These are phyloP conservation scores for Tricholauxania praeusta DNA, from an alignment of 2,888 invertebrate species.

Conservation along the genomic window DNA sequence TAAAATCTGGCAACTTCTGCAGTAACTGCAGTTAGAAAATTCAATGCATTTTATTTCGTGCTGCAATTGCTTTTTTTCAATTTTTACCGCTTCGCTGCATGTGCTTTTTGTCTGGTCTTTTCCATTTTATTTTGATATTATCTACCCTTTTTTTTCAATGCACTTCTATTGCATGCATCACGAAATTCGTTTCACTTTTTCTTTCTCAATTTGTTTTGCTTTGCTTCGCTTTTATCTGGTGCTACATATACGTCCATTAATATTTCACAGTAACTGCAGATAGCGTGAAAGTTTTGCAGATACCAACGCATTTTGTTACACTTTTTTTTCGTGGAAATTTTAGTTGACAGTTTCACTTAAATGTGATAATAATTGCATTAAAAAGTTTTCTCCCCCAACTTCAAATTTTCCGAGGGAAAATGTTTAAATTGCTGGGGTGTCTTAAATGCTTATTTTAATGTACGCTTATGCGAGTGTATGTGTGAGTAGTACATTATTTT, in stretches of 20 bases:
- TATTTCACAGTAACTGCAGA: background rate
- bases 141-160: too few relatives aligned
- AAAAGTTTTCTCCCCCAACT: slow-evolving; percentile 8
- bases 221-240: too few relatives aligned
- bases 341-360: slow-evolving; percentile 24
- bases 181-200: too few relatives aligned
- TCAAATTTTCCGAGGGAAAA: background rate
- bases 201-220: too few relatives aligned
- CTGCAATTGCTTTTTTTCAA: slow-evolving; percentile 11
- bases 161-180: background rate
- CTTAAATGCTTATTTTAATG: too few relatives aligned
- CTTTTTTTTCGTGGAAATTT: slow-evolving; percentile 6
- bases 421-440: background rate
- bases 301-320: background rate
- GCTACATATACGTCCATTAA: too few relatives aligned
- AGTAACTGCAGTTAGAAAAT: background rate
- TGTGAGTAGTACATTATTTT: background rate
- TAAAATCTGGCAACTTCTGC: background rate
- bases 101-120: background rate
- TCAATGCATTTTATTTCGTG: slow-evolving; percentile 8
- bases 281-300: background rate
- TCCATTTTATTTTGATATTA: background rate
- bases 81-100: background rate
- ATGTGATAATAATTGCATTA: slow-evolving; percentile 34
- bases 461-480: background rate